Evolutionary conservation across 1,140 invertebrate genomes (phyloP).

Genomic region (Drosophila mojavensis): DNA sequence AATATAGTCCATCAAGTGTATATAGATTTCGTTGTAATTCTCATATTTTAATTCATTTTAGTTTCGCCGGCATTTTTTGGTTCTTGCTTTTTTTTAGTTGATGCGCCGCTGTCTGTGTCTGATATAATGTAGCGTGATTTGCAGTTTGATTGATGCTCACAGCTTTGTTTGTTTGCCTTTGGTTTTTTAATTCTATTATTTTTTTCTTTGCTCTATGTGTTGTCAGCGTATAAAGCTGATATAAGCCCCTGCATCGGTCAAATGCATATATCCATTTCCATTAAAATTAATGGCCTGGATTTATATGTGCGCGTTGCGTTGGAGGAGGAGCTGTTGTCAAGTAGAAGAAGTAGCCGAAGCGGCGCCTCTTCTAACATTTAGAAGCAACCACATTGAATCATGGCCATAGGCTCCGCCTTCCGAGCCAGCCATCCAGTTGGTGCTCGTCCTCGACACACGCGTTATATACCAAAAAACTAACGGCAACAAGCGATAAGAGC

Average conservation of each 20-base stretch:
- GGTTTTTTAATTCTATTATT: background rate
- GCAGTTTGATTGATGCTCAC: slow-evolving; percentile 66
- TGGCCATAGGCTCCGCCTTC: slow-evolving; percentile 64
- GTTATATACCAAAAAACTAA: slow-evolving; percentile 77
- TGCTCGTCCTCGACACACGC: slow-evolving; percentile 10
- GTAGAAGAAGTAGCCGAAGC: background rate
- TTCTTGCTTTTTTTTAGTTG: slow-evolving; percentile 11
- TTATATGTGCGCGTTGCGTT: slow-evolving; percentile 42
- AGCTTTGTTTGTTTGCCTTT: slow-evolving; percentile 14
- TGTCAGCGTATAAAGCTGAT: slow-evolving; percentile 15
- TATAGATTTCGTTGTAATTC: background rate
- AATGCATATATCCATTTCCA: slow-evolving; percentile 43
- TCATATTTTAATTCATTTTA: background rate
- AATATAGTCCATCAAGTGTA: background rate
- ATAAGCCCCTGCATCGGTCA: slow-evolving; percentile 34
- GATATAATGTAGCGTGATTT: slow-evolving; percentile 68
- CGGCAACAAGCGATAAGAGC: slow-evolving; percentile 58
- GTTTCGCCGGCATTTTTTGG: slow-evolving; percentile 9
- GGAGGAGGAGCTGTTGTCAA: slow-evolving; percentile 7
- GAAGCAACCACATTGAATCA: slow-evolving; percentile 26
- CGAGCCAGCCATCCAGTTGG: slow-evolving; percentile 52
- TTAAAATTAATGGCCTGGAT: slow-evolving; percentile 72
- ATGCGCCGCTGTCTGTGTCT: slow-evolving; percentile 24
- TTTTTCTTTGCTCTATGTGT: background rate
- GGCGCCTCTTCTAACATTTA: slow-evolving; percentile 9